Evolutionary conservation across 2,797 vertebrate genomes (phyloP), one percentile per base, ranked within the genome.

Genomic region (Enteromius thamalakanensis): DNA sequence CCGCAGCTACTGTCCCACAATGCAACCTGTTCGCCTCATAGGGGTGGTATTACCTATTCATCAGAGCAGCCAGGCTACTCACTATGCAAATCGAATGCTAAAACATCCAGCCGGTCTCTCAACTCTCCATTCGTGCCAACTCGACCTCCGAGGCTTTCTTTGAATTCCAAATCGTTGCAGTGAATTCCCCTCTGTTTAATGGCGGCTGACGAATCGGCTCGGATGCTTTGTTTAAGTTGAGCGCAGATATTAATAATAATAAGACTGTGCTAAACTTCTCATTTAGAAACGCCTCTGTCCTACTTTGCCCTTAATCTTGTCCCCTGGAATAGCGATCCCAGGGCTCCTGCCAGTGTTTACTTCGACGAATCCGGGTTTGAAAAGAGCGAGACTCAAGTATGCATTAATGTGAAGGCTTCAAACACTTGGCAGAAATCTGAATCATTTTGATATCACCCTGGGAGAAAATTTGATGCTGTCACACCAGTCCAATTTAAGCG

Each of bases 81-180:
- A 75, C 72, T 86, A 87, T 87, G 87, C 81, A 88, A 88, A 89
- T 84, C 12, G 64, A 70, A 82, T 82, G 76, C 62, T 82, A 85
- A 85, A 87, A 78, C 82, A 83, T 76, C 85, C 80, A 65, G 81
- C 76, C 84, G 72, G 84, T 84, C 77, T 76, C 1, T 21, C 51
- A 86, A 84, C 11, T 81, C 86, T 81, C 53, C 64, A 67, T 82
- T 79, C 42, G 40, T 26, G 12, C 49, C 68, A 4, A 11, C 49
- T 17, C 51, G 23, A 81, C 82, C 82, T 84, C 55, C 1, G 29
- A 60, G 75, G 79, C 51, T 45, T 51, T 76, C 51, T 45, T 51
- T 76, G 79, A 82, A 79, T 79, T 81, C 49, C 45, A 74, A 75
- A 79, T 79, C 7, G 42, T 17, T 2, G 72, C n/a, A 29, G 8